These are phyloP conservation scores for Gnathonemus echidnorhynchus DNA, from an alignment of 2,113 vertebrate genomes.

Conservation along the genomic window DNA sequence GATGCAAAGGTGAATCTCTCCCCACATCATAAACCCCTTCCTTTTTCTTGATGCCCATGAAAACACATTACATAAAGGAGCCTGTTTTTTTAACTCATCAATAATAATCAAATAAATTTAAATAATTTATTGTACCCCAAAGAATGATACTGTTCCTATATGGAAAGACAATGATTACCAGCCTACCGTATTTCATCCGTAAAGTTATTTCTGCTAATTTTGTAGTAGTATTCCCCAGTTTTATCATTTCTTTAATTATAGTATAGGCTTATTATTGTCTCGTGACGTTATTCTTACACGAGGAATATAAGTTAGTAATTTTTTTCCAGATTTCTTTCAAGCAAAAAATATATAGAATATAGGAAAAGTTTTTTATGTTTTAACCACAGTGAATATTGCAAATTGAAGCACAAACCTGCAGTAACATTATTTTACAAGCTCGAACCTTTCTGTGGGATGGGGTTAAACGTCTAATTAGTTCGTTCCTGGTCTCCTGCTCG, in stretches of 20 bases:
- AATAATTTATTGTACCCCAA: background rate
- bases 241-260: background rate
- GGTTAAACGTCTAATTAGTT: background rate
- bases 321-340: background rate
- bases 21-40: background rate
- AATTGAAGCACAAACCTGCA: background rate
- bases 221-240: background rate
- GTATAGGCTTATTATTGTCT: background rate
- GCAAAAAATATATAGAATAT: background rate
- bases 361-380: background rate
- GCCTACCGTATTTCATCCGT: background rate
- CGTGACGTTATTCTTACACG: background rate
- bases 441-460: background rate
- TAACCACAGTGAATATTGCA: background rate
- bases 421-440: background rate
- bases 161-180: background rate
- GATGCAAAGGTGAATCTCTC: background rate
- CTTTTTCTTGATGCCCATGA: background rate
- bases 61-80: background rate
- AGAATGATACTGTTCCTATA: background rate
- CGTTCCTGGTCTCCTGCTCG: background rate
- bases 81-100: background rate
- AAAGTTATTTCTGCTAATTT: background rate
- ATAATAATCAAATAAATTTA: background rate
- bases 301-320: background rate